Evolutionary conservation across 2,797 vertebrate genomes (phyloP).

Genomic region (Microcaecilia unicolor): DNA sequence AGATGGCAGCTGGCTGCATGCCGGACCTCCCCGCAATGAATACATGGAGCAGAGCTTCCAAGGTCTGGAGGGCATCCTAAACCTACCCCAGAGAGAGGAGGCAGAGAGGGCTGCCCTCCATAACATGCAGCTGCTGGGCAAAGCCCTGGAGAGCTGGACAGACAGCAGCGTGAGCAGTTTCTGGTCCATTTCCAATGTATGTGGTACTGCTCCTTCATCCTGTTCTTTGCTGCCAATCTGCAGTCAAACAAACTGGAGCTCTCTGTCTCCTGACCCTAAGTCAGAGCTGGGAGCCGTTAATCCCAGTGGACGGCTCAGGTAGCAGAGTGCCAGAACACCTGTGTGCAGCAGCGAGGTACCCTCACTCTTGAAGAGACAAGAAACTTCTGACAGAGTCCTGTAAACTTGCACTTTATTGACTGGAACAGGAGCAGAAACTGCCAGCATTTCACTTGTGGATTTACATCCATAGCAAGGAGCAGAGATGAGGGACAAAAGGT

Average conservation of each 20-base stretch:
- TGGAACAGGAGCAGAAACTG: too few relatives aligned
- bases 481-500: too few relatives aligned
- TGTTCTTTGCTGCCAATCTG: conserved; percentile 70
- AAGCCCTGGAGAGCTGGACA: conserved; percentile 72
- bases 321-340: conserved; percentile 62
- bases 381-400: not conserved
- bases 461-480: too few relatives aligned
- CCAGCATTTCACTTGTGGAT: too few relatives aligned
- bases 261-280: conserved; percentile 89
- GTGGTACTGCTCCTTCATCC: conserved; percentile 51
- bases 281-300: conserved; percentile 84
- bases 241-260: conserved; percentile 85
- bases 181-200: conserved; percentile 61
- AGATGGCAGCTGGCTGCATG: conserved; percentile 80
- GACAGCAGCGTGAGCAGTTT: conserved; percentile 54
- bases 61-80: conserved; percentile 76
- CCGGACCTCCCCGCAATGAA: conserved; percentile 76
- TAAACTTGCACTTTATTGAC: conserved; percentile 25
- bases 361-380: not conserved
- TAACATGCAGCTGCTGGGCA: conserved; percentile 61
- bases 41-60: conserved; percentile 94
- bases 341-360: conserved; percentile 1
- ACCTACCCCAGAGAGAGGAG: conserved; percentile 62
- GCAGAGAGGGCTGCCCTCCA: conserved; percentile 53
- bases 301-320: conserved; percentile 86